phyloP scores from a whole-genome alignment of 2,113 vertebrate species.

The Pterocles gutturalis region DNA sequence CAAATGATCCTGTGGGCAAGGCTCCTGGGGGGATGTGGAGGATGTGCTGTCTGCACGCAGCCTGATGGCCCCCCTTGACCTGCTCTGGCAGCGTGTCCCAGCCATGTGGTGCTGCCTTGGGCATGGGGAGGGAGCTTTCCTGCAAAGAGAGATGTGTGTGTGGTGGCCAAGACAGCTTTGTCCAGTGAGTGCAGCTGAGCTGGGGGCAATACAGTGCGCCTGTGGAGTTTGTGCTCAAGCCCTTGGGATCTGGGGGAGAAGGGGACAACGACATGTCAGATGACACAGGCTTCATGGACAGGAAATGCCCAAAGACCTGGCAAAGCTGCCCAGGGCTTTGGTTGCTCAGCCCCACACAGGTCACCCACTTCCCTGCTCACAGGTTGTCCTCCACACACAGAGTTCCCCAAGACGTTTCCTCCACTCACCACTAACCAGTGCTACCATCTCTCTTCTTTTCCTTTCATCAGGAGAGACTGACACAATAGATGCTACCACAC shows the following conservation, averaged over 20 bases:
- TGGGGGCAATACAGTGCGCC: too few relatives aligned
- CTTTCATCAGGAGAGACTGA: neutral
- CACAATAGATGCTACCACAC: too few relatives aligned
- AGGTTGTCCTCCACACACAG: neutral
- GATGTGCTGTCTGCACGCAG: neutral
- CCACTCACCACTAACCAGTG: too few relatives aligned
- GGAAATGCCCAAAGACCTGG: neutral
- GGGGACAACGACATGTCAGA: too few relatives aligned
- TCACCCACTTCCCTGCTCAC: neutral
- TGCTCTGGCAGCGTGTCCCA: neutral
- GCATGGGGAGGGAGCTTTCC: neutral
- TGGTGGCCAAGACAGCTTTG: too few relatives aligned
- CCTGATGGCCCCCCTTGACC: too few relatives aligned
- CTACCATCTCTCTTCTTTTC: neutral
- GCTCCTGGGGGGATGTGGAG: fast-evolving
- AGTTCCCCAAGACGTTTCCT: neutral
- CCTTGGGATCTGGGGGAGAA: too few relatives aligned
- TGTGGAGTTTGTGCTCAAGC: fast-evolving
- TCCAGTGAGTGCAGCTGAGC: neutral
- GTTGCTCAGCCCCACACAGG: too few relatives aligned
- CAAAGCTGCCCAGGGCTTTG: too few relatives aligned
- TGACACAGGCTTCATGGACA: neutral
- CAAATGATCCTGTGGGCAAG: neutral
- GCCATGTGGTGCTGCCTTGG: neutral
- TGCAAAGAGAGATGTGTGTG: neutral